Base-by-base conservation (phyloP, 2,113 vertebrate genomes). In the Progne subis region DNA sequence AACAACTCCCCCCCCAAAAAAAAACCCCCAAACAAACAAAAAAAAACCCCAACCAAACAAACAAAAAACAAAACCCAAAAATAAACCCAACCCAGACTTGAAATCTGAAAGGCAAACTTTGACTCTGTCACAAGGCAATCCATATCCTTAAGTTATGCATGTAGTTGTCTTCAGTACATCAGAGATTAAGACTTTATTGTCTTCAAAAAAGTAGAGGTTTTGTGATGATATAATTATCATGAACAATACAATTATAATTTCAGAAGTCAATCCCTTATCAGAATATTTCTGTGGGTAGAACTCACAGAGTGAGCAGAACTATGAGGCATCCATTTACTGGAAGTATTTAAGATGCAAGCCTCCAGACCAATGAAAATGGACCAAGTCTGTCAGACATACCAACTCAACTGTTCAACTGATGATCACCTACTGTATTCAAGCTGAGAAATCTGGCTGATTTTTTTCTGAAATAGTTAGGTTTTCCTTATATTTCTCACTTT, bases 221-320 rank as follows among this genome's bases (percentile, higher is more conserved):
- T 81, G 23, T 72, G 60, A 68, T 67, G 2, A 67, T 39, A 6
- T 9, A 67, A 82, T 56, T 49, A 71, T 41, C 1, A 44, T 9
- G 12, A 92, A 44, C 0, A 0, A 43, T 17, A 7, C 5, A 20
- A 32, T 26, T 59, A 12, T 6, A n/a, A 21, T 56, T 47, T n/a
- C 47, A 39, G 17, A 79, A 88, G 15, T 53, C 11, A 26, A 61
- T n/a, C 12, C 12, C 20, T 78, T 67, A 47, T 8, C 18, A 70
- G 92, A 82, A 32, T 65, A 88, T 12, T 74, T 67, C 18, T 56
- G 15, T 12, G 8, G 20, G 11, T 82, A 82, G 39, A 85, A 70
- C 4, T 25, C 65, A 76, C 1, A n/a, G 28, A 49, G 31, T 29
- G 21, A 85, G 46, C 20, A 85, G 34, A 69, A 74, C 41, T 74